phyloP scores from a whole-genome alignment of 2,888 invertebrate species.

The Physocephala rufipes region DNA sequence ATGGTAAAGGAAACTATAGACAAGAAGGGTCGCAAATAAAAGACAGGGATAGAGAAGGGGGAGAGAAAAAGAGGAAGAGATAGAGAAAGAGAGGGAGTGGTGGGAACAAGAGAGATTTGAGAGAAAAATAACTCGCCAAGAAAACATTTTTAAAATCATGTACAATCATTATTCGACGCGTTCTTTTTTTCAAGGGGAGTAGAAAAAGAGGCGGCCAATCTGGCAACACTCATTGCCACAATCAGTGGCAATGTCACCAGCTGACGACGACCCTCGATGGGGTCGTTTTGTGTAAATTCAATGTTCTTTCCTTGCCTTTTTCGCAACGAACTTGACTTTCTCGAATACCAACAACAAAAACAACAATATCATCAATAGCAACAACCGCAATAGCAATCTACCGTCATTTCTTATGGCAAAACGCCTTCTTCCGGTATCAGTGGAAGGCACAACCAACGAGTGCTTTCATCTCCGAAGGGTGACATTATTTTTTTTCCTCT shows the following conservation, averaged over 20 bases:
- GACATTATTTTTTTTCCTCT: slow-evolving; percentile 52
- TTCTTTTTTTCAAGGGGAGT: neutral
- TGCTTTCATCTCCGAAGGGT: slow-evolving; percentile 53
- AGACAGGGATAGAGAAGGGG: no score
- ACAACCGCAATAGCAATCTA: no score
- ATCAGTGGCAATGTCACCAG: neutral
- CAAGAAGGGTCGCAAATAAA: no score
- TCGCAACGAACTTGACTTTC: neutral
- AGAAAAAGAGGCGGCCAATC: slow-evolving; percentile 3
- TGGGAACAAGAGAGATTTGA: no score
- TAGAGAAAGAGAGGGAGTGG: no score
- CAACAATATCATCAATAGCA: no score
- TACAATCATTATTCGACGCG: slow-evolving; percentile 21
- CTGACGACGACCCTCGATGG: slow-evolving; percentile 29
- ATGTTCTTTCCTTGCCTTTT: neutral
- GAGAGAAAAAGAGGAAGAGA: no score
- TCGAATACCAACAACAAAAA: neutral
- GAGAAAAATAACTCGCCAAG: slow-evolving; percentile 41
- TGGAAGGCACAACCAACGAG: slow-evolving; percentile 3
- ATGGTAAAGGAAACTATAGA: slow-evolving; percentile 42
- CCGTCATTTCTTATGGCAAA: slow-evolving; percentile 8
- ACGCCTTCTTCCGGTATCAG: neutral
- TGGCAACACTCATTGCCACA: slow-evolving; percentile 19
- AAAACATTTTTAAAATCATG: slow-evolving; percentile 44
- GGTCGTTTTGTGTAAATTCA: slow-evolving; percentile 25